Evolutionary conservation across 2,888 invertebrate genomes (phyloP).

Genomic region (Sinhomidia bicolor): DNA sequence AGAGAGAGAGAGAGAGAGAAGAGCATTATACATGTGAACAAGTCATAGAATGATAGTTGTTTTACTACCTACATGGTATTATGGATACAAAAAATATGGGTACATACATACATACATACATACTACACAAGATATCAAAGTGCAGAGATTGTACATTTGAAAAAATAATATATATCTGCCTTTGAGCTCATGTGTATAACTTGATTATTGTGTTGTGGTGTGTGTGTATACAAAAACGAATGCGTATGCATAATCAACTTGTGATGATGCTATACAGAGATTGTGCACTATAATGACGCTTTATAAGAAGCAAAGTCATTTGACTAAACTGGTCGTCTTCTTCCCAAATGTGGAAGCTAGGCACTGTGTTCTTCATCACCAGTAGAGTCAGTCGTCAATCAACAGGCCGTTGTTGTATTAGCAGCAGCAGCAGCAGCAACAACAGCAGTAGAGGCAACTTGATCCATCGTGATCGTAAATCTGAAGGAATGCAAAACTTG

Average conservation of each 20-base stretch:
- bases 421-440: not conserved
- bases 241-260: constrained; percentile 39
- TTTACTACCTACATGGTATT: not conserved
- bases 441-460: not conserved
- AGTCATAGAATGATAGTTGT: not conserved
- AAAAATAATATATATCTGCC: not conserved
- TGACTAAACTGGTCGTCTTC: constrained; percentile 65
- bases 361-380: constrained; percentile 39
- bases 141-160: constrained; percentile 39
- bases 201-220: constrained; percentile 28
- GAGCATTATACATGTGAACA: constrained; percentile 35
- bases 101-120: constrained; percentile 32
- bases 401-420: constrained; percentile 29
- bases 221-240: constrained; percentile 23
- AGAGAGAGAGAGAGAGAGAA: no score
- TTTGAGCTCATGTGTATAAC: constrained; percentile 14
- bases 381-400: constrained; percentile 26
- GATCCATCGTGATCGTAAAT: constrained; percentile 42
- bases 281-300: not conserved
- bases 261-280: not conserved
- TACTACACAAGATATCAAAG: not conserved
- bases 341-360: constrained; percentile 69
- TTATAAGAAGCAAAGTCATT: constrained; percentile 18
- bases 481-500: constrained; percentile 58
- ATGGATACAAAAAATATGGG: not conserved